These are phyloP conservation scores for Macrochelys suwanniensis DNA, from an alignment of 2,797 vertebrate genomes.

Conservation along the genomic window DNA sequence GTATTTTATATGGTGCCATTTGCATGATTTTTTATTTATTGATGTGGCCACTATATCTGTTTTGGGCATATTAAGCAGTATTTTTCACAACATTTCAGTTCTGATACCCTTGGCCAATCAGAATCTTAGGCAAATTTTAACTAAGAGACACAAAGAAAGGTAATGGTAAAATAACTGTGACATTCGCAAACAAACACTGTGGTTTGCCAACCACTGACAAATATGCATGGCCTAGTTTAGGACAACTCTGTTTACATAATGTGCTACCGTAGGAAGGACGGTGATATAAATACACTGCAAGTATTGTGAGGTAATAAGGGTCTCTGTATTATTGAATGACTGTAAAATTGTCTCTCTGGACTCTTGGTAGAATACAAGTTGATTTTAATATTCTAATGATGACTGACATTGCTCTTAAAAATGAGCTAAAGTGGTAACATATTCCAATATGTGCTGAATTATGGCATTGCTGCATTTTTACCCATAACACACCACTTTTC, in stretches of 20 bases:
- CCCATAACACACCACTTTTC: background rate
- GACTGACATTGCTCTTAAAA: background rate
- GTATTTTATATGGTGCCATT: constrained; percentile 12
- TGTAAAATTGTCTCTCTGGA: background rate
- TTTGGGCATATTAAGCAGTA: background rate
- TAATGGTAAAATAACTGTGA: constrained; percentile 48
- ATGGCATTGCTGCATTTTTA: background rate
- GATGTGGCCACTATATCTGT: background rate
- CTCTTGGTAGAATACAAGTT: background rate
- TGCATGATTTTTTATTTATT: background rate
- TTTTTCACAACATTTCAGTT: constrained; percentile 44
- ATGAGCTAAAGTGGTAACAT: background rate
- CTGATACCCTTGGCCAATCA: background rate
- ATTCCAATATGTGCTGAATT: background rate
- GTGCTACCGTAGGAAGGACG: constrained; percentile 40
- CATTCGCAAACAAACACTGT: constrained; percentile 58
- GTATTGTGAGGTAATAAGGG: constrained; percentile 36
- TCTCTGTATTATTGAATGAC: constrained; percentile 11
- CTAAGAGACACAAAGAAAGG: constrained; percentile 54
- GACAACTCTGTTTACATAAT: constrained; percentile 45
- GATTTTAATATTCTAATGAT: background rate
- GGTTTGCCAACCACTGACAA: constrained; percentile 62
- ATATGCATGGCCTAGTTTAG: constrained; percentile 19
- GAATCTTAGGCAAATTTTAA: constrained; percentile 20
- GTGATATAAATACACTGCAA: constrained; percentile 57